Evolutionary conservation across 2,797 vertebrate genomes (phyloP).

Genomic region (Hozukius guyotensis): DNA sequence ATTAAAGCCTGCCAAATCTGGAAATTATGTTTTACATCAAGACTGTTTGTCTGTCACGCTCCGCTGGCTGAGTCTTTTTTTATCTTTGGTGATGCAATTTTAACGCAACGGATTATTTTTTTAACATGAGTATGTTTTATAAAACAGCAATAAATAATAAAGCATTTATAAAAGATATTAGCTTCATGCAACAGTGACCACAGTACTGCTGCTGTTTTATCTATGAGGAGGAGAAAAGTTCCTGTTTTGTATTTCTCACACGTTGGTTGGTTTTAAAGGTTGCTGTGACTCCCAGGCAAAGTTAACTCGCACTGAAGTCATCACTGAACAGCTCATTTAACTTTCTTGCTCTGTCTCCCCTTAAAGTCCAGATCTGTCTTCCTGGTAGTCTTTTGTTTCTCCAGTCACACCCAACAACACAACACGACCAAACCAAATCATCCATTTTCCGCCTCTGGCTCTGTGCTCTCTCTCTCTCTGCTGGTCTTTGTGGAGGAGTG

Average conservation of each 20-base stretch:
- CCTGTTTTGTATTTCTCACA: conserved; percentile 19
- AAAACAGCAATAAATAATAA: neutral
- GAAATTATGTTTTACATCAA: neutral
- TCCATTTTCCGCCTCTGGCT: conserved; percentile 15
- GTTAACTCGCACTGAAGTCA: conserved; percentile 5
- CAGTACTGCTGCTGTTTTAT: neutral
- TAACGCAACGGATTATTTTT: neutral
- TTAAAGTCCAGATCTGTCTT: conserved; percentile 1
- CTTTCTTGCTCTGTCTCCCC: neutral
- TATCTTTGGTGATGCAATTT: neutral
- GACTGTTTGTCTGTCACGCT: neutral
- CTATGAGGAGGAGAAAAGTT: neutral
- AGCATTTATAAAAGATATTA: neutral
- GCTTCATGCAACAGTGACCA: neutral
- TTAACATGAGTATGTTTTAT: neutral
- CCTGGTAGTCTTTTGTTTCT: conserved; percentile 5
- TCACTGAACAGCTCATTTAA: neutral
- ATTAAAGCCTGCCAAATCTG: neutral
- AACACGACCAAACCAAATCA: conserved; percentile 17
- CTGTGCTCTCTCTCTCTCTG: neutral
- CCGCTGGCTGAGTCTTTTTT: neutral
- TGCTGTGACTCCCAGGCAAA: neutral
- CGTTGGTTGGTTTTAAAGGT: neutral
- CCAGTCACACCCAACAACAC: conserved; percentile 1
- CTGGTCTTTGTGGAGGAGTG: conserved; percentile 26